Evolutionary conservation across 2,113 vertebrate genomes (phyloP).

Genomic region (Pituophis catenifer): DNA sequence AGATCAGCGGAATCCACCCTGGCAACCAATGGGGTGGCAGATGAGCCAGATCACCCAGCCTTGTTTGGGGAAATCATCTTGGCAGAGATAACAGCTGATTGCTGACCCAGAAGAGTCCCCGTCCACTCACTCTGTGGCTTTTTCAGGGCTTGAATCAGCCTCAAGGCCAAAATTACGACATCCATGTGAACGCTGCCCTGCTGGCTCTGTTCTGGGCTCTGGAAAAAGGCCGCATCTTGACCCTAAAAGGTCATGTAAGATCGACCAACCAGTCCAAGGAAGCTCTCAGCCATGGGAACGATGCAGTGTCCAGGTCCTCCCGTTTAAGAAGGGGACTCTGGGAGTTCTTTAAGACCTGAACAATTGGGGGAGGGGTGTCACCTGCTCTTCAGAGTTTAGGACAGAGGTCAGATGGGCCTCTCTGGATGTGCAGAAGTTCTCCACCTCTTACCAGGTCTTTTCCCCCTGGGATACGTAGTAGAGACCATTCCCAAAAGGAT

Average conservation of each 20-base stretch:
- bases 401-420: background rate
- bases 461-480: background rate
- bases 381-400: background rate
- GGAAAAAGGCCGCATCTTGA: background rate
- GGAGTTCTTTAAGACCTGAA: background rate
- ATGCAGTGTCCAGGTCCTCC: background rate
- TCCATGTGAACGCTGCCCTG: rapidly evolving
- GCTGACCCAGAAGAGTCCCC: background rate
- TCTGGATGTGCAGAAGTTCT: background rate
- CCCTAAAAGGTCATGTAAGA: background rate
- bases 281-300: background rate
- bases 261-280: background rate
- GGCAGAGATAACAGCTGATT: background rate
- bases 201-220: background rate
- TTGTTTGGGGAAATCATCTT: background rate
- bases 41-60: background rate
- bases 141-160: background rate
- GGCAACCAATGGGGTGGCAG: background rate
- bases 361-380: background rate
- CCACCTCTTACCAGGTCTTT: background rate
- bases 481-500: background rate
- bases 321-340: background rate
- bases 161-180: background rate
- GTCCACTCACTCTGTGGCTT: background rate
- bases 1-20: background rate